Percentiles rank a stretch among this genome's conserved stretches.
Evolutionary conservation across 2,797 vertebrate species (phyloP).

Genomic region (Hozukius guyotensis): DNA sequence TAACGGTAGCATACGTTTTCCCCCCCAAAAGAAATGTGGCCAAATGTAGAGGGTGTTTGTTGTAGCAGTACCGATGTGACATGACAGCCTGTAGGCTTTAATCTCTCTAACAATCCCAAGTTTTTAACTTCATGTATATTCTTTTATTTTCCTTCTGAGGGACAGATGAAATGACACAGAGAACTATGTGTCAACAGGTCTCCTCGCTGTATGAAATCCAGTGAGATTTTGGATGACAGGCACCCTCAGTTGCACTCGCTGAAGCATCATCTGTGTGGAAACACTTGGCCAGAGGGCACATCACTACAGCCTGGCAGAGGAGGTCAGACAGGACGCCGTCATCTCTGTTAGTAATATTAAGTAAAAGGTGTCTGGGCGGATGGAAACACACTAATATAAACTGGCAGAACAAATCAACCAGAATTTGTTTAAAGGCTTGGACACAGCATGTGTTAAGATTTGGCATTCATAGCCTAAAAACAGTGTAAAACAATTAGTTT

Average conservation of each 20-base stretch:
- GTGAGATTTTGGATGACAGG: conserved; percentile 17
- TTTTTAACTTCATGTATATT: conserved; percentile 10
- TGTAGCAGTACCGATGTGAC: conserved; percentile 25
- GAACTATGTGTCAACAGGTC: conserved; percentile 21
- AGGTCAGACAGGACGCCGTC: conserved; percentile 35
- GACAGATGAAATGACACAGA: conserved; percentile 18
- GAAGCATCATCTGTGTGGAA: conserved; percentile 32
- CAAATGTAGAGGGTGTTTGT: conserved; percentile 36
- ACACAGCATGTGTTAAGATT: background rate
- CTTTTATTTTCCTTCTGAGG: background rate
- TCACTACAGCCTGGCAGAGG: conserved; percentile 28
- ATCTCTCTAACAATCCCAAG: background rate
- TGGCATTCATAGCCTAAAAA: background rate
- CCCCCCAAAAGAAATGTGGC: background rate
- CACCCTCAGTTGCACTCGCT: conserved; percentile 15
- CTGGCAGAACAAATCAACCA: conserved; percentile 14
- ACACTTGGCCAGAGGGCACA: conserved; percentile 11
- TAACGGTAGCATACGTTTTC: conserved; percentile 26
- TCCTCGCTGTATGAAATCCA: background rate
- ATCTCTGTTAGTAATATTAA: conserved; percentile 10
- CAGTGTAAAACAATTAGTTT: background rate
- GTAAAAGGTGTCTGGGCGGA: conserved; percentile 18
- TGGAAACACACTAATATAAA: background rate
- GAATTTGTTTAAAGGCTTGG: background rate
- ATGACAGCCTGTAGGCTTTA: conserved; percentile 2